Evolutionary conservation across 2,888 invertebrate genomes (phyloP), one percentile per base, ranked within the genome.

Genomic region (Nasonovia ribisnigri): DNA sequence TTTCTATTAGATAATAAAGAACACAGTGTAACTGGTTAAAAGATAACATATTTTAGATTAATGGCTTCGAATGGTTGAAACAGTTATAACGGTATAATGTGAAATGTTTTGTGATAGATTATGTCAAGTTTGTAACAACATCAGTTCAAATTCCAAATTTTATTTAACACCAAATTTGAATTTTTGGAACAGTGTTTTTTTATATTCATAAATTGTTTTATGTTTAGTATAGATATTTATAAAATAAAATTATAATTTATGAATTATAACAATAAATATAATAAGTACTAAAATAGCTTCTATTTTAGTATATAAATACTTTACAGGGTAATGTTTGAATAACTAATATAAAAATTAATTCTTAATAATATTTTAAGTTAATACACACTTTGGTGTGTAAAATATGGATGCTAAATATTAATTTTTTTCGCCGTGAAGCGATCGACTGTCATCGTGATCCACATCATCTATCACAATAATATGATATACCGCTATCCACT

Each of bases 81-180:
- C 36, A 77, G 77, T 77, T 77, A 77, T 36, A 20, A 8, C 77
- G 13, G 46, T 86, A 29, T 46, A 86, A 86, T 86, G 86, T 86
- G 46, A 86, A 86, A 43, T 86, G 11, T 86, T 86, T 84, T 86
- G 43, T 46, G 46, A 86, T 86, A 86, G 86, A 77, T 77, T 77
- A 20, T 77, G 77, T 20, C 26, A 57, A 57, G 57, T 57, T 57
- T 20, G 36, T 77, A 20, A 36, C 77, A 42, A 36, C 77, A 77
- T 36, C 20, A 20, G 36, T 77, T 77, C 20, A 77, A 20, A 36
- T 36, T 36, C 77, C 20, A 36, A 36, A 36, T 77, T 77, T 5
- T 77, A 77, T 36, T 77, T 20, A 36, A 77, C 20, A 77, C 36
- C 77, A 36, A 42, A 36, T 6, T 77, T 8, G 6, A 36, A 2